Conservation (phyloP, 1,140 invertebrate genomes). For the Ruditapes philippinarum region DNA sequence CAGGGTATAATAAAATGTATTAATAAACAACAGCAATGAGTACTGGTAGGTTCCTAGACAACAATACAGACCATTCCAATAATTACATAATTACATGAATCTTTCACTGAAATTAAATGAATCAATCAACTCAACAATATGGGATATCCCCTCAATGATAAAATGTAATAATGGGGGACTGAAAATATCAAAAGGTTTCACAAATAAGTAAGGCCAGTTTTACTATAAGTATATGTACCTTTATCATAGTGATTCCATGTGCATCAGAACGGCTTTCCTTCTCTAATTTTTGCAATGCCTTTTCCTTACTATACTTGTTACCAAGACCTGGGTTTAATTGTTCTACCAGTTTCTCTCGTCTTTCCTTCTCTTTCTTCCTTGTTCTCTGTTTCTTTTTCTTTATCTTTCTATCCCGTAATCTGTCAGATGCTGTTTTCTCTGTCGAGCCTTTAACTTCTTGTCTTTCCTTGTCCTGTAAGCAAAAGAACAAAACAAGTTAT, state of each 20-base stretch:
- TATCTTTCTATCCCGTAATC: conserved; percentile 94
- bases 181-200: no score
- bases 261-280: conserved; percentile 77
- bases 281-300: conserved; percentile 88
- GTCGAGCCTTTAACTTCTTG: conserved; percentile 93
- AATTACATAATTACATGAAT: no score
- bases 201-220: no score
- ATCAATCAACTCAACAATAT: no score
- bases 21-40: no score
- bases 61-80: no score
- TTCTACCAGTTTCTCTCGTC: conserved; percentile 77
- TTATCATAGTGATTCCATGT: conserved; percentile 78
- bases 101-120: no score
- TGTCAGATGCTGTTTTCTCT: conserved; percentile 95
- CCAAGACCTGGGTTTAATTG: conserved; percentile 87
- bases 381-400: conserved; percentile 90
- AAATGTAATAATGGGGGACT: no score
- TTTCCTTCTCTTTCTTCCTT: conserved; percentile 74
- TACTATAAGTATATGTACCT: conserved; percentile 71
- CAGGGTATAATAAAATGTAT: no score
- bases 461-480: conserved; percentile 90
- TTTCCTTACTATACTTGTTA: conserved; percentile 89
- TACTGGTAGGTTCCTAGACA: no score
- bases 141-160: no score
- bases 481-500: no score